These are phyloP conservation scores for Scolanthus callimorphus DNA, from an alignment of 92 coral and sea anemone species.

Conservation along the genomic window DNA sequence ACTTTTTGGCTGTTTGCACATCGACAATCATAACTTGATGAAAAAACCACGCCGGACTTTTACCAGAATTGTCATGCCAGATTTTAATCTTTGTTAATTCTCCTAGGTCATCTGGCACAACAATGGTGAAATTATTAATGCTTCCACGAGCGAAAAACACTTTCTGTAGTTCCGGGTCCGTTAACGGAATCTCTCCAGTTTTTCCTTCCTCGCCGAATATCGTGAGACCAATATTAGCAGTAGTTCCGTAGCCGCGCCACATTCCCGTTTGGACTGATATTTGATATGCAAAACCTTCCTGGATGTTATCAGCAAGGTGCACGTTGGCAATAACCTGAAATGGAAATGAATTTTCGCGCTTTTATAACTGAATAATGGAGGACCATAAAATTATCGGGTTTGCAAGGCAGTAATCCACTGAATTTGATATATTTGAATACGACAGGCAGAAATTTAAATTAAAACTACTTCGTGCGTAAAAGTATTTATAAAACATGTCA, in stretches of 20 bases:
- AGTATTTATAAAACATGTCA: no score
- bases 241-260: constrained; percentile 91
- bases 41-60: constrained; percentile 89
- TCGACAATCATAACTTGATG: constrained; percentile 74
- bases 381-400: no score
- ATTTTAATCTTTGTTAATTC: constrained; percentile 73
- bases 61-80: constrained; percentile 94
- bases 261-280: constrained; percentile 80
- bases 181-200: constrained; percentile 61
- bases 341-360: no score
- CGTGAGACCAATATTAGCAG: constrained; percentile 78
- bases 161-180: constrained; percentile 70
- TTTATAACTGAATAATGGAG: no score
- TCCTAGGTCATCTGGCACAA: constrained; percentile 57
- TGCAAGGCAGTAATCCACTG: no score
- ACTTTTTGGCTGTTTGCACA: constrained; percentile 51
- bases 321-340: no score
- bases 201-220: constrained; percentile 69
- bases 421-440: no score
- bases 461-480: no score
- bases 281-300: no score
- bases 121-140: constrained; percentile 59
- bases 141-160: constrained; percentile 84
- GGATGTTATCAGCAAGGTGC: no score
- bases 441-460: no score